phyloP scores from a whole-genome alignment of 2,113 vertebrate genomes.

The Puffinus mauretanicus region DNA sequence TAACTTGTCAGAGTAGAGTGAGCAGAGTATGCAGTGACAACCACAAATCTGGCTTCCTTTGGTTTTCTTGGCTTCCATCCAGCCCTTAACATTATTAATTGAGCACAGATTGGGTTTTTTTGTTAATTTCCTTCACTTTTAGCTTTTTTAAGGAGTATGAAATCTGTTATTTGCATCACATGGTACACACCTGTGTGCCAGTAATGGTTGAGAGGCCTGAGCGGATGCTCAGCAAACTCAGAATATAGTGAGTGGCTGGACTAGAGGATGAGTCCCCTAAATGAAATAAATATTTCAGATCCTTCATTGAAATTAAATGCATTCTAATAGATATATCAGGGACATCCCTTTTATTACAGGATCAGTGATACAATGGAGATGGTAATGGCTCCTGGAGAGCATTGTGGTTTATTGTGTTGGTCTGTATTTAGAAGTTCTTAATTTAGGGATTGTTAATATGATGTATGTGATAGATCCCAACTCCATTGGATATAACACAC shows the following conservation, averaged over 20 bases:
- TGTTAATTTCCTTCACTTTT: conserved; percentile 33
- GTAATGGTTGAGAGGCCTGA: background rate
- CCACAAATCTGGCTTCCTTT: conserved; percentile 61
- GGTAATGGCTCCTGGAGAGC: background rate
- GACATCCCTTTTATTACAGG: background rate
- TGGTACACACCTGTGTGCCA: background rate
- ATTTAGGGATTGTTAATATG: background rate
- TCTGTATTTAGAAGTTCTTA: background rate
- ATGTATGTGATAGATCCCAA: background rate
- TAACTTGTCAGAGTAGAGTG: conserved; percentile 43
- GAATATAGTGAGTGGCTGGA: background rate
- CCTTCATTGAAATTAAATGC: background rate
- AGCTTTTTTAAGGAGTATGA: conserved; percentile 46
- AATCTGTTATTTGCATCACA: conserved; percentile 32
- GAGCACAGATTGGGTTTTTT: conserved; percentile 53
- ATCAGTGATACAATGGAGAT: background rate
- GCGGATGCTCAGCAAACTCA: background rate
- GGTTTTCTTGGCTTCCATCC: conserved; percentile 27
- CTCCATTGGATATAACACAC: background rate
- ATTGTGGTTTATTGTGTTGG: background rate
- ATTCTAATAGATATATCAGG: background rate
- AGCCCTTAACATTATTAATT: conserved; percentile 60
- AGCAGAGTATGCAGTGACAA: conserved; percentile 41
- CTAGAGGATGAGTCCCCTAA: background rate
- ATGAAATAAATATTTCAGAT: background rate